Conservation (phyloP, 2,113 vertebrate species). For the Oncorhynchus kisutch region DNA sequence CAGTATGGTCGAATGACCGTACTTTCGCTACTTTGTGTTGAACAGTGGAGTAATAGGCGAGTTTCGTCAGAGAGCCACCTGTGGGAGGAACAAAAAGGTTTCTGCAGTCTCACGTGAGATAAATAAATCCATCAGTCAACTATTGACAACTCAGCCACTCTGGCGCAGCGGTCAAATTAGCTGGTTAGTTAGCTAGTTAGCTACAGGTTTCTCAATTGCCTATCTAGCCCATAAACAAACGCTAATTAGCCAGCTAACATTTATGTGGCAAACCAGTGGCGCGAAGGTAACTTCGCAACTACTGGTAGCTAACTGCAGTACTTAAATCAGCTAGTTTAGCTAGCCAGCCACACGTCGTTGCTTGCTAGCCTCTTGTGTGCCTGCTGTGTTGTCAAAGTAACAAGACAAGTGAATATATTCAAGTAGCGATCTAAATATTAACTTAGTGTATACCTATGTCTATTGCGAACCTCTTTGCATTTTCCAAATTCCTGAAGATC, state of each 20-base stretch:
- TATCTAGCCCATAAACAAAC: too few relatives aligned
- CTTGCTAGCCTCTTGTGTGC: neutral
- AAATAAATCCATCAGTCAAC: too few relatives aligned
- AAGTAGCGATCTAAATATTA: neutral
- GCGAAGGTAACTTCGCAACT: neutral
- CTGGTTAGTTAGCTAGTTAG: too few relatives aligned
- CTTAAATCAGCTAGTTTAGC: neutral
- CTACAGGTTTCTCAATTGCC: too few relatives aligned
- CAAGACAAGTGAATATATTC: constrained; percentile 11
- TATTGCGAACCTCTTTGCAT: constrained; percentile 95
- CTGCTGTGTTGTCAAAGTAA: constrained; percentile 10
- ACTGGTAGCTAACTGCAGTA: neutral
- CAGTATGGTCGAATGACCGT: constrained; percentile 89
- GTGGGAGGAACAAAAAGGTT: constrained; percentile 23
- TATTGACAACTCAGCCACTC: too few relatives aligned
- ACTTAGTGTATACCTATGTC: constrained; percentile 83
- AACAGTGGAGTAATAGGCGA: constrained; percentile 97
- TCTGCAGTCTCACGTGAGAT: too few relatives aligned
- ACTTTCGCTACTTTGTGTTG: constrained; percentile 98
- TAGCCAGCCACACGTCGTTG: constrained; percentile 12
- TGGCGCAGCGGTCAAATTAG: too few relatives aligned
- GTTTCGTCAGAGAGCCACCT: constrained; percentile 96
- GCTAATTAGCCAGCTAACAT: too few relatives aligned
- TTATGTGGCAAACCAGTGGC: neutral
- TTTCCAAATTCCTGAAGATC: constrained; percentile 94